Conservation (phyloP, 1,140 invertebrate species). For the Ceratitis capitata region DNA sequence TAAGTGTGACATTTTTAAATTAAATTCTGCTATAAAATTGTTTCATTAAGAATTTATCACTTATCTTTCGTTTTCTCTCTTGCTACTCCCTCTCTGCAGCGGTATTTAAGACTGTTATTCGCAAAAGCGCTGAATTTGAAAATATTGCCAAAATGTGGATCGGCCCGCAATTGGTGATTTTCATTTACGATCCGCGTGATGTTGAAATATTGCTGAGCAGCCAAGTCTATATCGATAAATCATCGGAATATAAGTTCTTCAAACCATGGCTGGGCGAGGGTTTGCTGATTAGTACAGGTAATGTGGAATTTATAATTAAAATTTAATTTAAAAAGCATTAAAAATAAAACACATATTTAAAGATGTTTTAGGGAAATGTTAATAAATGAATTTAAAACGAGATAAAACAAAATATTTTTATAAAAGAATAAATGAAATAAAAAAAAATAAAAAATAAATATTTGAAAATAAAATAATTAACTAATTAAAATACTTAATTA, state of each 20-base stretch:
- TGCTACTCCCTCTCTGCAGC: constrained; percentile 67
- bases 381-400: too few relatives aligned
- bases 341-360: too few relatives aligned
- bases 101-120: constrained; percentile 73
- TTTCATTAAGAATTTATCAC: too few relatives aligned
- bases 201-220: constrained; percentile 79
- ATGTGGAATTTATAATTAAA: constrained; percentile 45
- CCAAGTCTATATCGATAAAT: constrained; percentile 79
- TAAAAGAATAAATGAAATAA: too few relatives aligned
- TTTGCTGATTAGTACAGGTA: constrained; percentile 79
- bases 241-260: constrained; percentile 77
- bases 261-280: constrained; percentile 80
- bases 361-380: too few relatives aligned
- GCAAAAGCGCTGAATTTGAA: constrained; percentile 70
- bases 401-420: too few relatives aligned
- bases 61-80: background rate
- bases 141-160: constrained; percentile 76
- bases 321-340: background rate
- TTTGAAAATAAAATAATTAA: background rate
- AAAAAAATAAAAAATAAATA: background rate
- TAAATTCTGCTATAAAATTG: background rate
- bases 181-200: constrained; percentile 77
- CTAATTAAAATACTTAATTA: background rate
- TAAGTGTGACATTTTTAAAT: background rate
- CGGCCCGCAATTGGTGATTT: constrained; percentile 77